Conservation (phyloP, 30 jellyfish, hydroid and myxozoan genomes). For the Turritopsis rubra region DNA sequence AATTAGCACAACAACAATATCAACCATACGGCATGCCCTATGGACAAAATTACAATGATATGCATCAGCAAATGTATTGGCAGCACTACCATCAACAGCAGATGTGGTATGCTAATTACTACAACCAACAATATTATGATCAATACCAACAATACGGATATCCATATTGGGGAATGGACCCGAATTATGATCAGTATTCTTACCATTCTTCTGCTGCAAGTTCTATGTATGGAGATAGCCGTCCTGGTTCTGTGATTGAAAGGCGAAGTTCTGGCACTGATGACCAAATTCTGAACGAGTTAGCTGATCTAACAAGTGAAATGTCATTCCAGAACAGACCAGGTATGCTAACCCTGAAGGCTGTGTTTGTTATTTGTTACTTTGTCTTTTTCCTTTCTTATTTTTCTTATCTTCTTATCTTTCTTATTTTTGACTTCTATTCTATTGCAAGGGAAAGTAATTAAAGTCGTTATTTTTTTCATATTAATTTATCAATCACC, state of each 20-base stretch:
- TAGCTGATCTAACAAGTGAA: slow-evolving; percentile 34
- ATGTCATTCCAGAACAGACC: slow-evolving; percentile 27
- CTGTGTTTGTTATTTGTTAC: too few relatives aligned
- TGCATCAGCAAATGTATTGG: slow-evolving; percentile 22
- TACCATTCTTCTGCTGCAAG: slow-evolving; percentile 30
- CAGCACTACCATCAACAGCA: slow-evolving; percentile 32
- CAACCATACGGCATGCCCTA: slow-evolving; percentile 1
- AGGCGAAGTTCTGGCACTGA: slow-evolving; percentile 24
- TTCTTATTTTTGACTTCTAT: too few relatives aligned
- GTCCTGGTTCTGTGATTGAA: slow-evolving; percentile 41
- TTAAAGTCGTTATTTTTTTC: too few relatives aligned
- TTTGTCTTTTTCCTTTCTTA: background rate
- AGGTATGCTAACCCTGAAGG: background rate
- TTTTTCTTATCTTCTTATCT: too few relatives aligned
- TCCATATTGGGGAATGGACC: background rate
- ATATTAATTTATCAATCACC: too few relatives aligned
- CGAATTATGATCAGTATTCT: slow-evolving; percentile 23
- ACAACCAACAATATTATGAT: slow-evolving; percentile 12
- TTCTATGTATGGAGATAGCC: slow-evolving; percentile 34
- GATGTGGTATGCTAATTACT: slow-evolving; percentile 18
- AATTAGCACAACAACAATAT: background rate
- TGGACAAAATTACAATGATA: slow-evolving; percentile 21
- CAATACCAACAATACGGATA: background rate
- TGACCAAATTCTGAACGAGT: slow-evolving; percentile 28
- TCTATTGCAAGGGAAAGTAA: too few relatives aligned